phyloP scores from a whole-genome alignment of 2,888 invertebrate species.

The Sphaeridia pumilis region DNA sequence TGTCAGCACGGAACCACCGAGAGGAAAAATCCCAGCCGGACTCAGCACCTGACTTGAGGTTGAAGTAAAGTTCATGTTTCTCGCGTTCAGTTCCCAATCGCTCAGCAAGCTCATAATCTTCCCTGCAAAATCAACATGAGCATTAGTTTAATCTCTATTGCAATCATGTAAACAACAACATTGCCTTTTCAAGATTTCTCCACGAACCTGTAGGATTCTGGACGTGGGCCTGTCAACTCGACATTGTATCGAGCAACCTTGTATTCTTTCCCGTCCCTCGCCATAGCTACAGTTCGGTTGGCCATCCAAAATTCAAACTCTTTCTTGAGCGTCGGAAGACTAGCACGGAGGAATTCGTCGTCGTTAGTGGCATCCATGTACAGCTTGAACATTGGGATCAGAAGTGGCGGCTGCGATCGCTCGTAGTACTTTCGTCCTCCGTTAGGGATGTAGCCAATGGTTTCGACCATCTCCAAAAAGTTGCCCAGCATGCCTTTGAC shows the following conservation, averaged over 20 bases:
- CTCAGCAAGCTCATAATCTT: slow-evolving; percentile 42
- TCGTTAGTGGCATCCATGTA: slow-evolving; percentile 64
- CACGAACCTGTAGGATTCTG: slow-evolving; percentile 66
- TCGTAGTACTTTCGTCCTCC: slow-evolving; percentile 77
- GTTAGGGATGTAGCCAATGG: slow-evolving; percentile 74
- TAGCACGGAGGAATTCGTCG: slow-evolving; percentile 44
- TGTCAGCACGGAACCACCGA: slow-evolving; percentile 60
- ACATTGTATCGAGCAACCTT: slow-evolving; percentile 62
- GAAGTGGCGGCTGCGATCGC: slow-evolving; percentile 44
- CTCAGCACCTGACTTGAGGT: slow-evolving; percentile 81
- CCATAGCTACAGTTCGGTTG: slow-evolving; percentile 42
- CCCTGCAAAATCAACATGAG: slow-evolving; percentile 38
- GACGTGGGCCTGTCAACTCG: slow-evolving; percentile 65
- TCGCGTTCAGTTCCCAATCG: slow-evolving; percentile 39
- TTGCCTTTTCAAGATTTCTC: background rate
- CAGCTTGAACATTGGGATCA: slow-evolving; percentile 57
- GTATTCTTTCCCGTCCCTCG: slow-evolving; percentile 46
- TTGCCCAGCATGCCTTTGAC: slow-evolving; percentile 71
- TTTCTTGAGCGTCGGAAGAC: slow-evolving; percentile 39
- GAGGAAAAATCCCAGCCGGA: slow-evolving; percentile 95
- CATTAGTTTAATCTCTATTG: background rate
- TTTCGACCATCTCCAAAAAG: slow-evolving; percentile 65
- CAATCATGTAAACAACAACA: background rate
- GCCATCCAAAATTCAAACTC: slow-evolving; percentile 66
- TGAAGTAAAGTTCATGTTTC: slow-evolving; percentile 56